Base-by-base conservation (phyloP, 2,113 vertebrate species). In the Phaethornis superciliosus region DNA sequence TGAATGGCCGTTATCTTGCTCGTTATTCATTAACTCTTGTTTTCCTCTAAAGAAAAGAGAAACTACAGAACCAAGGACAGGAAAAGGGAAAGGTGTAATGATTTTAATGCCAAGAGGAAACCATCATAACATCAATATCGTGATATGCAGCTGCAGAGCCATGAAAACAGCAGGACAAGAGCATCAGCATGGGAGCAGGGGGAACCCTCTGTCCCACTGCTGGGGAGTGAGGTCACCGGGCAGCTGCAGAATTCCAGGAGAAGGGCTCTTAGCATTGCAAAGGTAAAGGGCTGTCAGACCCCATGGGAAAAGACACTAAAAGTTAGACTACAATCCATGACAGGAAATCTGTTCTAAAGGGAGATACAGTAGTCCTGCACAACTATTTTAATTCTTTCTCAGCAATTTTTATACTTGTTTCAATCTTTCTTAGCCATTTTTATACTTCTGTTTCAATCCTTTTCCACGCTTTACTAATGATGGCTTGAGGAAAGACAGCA, bases 81-180 rank as follows among this genome's bases (percentile, higher is more conserved):
- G 26, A 47, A 47, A 32, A 83, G 30, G 7, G n/a, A 14, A 75
- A 26, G 51, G 28, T 26, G 10, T 20, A 24, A 28, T 33, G 62
- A 19, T 49, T 42, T 64, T 49, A 26, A 4, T 44, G 62, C 33
- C 10, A 2, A 1, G 35, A 42, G 55, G 22, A 78, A 24, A 26
- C 26, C 30, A 24, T 6, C 7, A 2, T 15, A n/a, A 19, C 13
- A 51, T 5, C 14, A 16, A 4, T 4, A 7, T 2, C 2, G 3
- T 67, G 62, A 18, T 70, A 35, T 75, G 68, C 56, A 55, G 79
- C 23, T 37, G 30, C 30, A 20, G 19, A 64, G n/a, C 17, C 15
- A 0, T 10, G 37, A 58, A 65, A 62, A n/a, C 28, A 35, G 6
- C 8, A 19, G 44, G 20, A 8, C 9, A 9, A 55, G 54, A 35